Evolutionary conservation across 2,888 invertebrate species (phyloP).

Genomic region (Epicampocera succincta): DNA sequence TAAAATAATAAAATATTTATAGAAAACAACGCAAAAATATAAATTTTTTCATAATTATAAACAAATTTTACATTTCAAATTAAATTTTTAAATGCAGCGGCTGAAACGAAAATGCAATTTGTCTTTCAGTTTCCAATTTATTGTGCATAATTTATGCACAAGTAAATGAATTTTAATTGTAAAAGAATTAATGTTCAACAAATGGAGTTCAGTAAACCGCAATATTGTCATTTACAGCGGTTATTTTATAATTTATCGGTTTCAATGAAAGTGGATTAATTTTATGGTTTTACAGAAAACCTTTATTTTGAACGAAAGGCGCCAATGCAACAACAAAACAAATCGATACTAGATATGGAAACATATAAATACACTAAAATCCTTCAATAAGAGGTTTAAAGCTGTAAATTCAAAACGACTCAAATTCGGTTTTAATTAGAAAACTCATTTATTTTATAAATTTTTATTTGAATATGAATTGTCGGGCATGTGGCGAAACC

Average conservation of each 20-base stretch:
- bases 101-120: neutral
- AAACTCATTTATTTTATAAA: too few species aligned
- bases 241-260: constrained; percentile 18
- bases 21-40: constrained; percentile 17
- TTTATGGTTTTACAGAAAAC: neutral
- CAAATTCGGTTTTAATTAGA: too few species aligned
- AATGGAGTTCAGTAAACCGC: constrained; percentile 22
- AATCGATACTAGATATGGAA: too few species aligned
- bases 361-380: too few species aligned
- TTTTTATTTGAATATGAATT: too few species aligned
- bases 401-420: too few species aligned
- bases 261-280: constrained; percentile 21
- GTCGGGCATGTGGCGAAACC: too few species aligned
- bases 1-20: neutral
- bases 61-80: constrained; percentile 12
- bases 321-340: too few species aligned
- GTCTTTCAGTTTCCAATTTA: neutral
- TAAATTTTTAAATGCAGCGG: constrained; percentile 1
- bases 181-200: neutral
- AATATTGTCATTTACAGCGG: constrained; percentile 33
- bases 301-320: too few species aligned
- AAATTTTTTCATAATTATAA: constrained; percentile 3
- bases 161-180: constrained; percentile 29
- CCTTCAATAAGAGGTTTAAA: too few species aligned
- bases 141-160: constrained; percentile 30